Evolutionary conservation across 1,140 invertebrate genomes (phyloP).

Genomic region (Apocrypta bakeri): DNA sequence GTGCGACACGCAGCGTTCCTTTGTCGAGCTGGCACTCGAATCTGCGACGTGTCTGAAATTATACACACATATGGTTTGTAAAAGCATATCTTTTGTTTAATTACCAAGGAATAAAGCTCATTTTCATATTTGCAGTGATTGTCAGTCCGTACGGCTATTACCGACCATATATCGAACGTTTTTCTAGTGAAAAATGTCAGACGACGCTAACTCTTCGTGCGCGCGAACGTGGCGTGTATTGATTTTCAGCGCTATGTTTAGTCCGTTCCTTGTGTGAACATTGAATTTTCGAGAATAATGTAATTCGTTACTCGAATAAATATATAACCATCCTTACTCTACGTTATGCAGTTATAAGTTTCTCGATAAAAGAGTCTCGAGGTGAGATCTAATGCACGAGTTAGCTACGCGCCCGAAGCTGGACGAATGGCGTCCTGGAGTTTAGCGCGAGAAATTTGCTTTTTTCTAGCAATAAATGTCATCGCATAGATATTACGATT

Average conservation of each 20-base stretch:
- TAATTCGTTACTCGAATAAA: not conserved
- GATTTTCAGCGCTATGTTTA: not conserved
- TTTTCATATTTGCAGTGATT: not conserved
- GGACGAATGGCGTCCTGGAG: no score
- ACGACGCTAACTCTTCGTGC: not conserved
- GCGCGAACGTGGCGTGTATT: not conserved
- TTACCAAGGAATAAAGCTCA: not conserved
- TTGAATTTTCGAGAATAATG: not conserved
- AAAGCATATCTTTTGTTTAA: no score
- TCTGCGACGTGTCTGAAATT: not conserved
- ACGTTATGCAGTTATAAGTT: no score
- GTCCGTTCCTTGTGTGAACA: not conserved
- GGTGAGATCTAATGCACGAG: no score
- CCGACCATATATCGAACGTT: slow-evolving; percentile 11
- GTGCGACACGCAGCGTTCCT: no score
- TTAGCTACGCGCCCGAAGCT: no score
- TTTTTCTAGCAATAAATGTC: no score
- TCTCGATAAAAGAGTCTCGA: no score
- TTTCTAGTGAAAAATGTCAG: not conserved
- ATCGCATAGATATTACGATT: not conserved
- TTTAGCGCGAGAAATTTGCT: no score
- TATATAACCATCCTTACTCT: no score
- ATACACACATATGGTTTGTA: not conserved
- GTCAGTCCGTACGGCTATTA: not conserved
- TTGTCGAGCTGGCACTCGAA: no score